phyloP scores from a whole-genome alignment of 2,797 vertebrate genomes.

The Syngnathus acus region DNA sequence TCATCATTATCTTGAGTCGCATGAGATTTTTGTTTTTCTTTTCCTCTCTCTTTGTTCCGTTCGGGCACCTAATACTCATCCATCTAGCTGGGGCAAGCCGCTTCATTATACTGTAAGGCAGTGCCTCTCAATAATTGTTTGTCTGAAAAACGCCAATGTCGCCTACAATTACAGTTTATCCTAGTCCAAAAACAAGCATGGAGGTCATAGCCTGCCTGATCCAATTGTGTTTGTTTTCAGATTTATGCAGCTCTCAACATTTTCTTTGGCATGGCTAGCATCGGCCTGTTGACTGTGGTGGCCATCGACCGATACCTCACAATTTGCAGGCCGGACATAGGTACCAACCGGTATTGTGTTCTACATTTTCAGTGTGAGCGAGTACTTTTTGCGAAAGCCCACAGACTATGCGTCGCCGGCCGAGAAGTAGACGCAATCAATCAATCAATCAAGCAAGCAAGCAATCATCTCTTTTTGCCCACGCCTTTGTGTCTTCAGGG shows the following conservation, averaged over 20 bases:
- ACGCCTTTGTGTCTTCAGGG: constrained; percentile 57
- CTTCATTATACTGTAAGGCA: not conserved
- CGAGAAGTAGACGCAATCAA: not conserved
- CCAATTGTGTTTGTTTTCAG: constrained; percentile 61
- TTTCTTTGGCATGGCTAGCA: constrained; percentile 97
- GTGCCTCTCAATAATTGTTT: no score
- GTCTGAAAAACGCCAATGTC: no score
- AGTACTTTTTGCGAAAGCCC: not conserved
- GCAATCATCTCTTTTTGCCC: no score
- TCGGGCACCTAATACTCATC: not conserved
- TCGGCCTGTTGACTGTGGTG: constrained; percentile 89
- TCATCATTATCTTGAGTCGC: not conserved
- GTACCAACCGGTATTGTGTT: constrained; percentile 55
- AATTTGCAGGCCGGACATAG: constrained; percentile 84
- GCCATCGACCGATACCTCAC: constrained; percentile 88
- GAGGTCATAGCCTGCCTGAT: no score
- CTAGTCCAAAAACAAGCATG: no score
- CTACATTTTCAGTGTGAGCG: not conserved
- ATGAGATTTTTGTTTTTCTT: not conserved
- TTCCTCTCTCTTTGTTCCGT: not conserved
- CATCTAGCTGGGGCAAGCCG: not conserved
- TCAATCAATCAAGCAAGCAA: no score
- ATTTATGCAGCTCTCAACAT: constrained; percentile 95
- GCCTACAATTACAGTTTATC: no score
- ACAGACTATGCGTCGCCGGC: no score